phyloP scores from a whole-genome alignment of 2,888 invertebrate genomes.

The Platypus cylindrus region DNA sequence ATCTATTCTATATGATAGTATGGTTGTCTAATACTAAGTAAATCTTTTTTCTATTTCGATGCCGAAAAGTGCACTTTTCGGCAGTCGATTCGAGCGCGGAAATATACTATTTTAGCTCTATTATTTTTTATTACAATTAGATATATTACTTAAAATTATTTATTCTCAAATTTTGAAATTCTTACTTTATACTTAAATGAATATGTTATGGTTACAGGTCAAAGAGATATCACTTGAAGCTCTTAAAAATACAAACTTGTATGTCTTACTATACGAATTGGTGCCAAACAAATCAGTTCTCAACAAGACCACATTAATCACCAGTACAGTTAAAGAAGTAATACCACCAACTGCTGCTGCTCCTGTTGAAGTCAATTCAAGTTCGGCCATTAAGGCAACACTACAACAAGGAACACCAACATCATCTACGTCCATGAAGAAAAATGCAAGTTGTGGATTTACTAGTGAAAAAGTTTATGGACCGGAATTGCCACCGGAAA shows the following conservation, averaged over 20 bases:
- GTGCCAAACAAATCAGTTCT: conserved; percentile 21
- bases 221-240: conserved; percentile 61
- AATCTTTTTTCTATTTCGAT: too few relatives aligned
- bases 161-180: too few relatives aligned
- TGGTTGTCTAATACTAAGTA: too few relatives aligned
- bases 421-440: conserved; percentile 2
- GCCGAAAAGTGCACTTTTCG: too few relatives aligned
- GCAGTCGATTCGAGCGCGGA: too few relatives aligned
- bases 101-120: too few relatives aligned
- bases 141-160: too few relatives aligned
- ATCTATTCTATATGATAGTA: too few relatives aligned
- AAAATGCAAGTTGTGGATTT: conserved; percentile 22
- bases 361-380: neutral
- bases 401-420: neutral
- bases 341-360: conserved; percentile 3
- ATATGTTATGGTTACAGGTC: conserved; percentile 36
- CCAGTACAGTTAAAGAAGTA: conserved; percentile 15
- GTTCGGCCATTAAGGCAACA: neutral
- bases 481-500: conserved; percentile 29
- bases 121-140: too few relatives aligned
- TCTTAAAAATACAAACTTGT: conserved; percentile 76
- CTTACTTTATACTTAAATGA: too few relatives aligned
- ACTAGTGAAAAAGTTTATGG: conserved; percentile 31
- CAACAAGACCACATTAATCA: conserved; percentile 12
- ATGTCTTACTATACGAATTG: conserved; percentile 80